Base-by-base conservation (phyloP, 2,113 vertebrate genomes). In the Erythrocebus patas region DNA sequence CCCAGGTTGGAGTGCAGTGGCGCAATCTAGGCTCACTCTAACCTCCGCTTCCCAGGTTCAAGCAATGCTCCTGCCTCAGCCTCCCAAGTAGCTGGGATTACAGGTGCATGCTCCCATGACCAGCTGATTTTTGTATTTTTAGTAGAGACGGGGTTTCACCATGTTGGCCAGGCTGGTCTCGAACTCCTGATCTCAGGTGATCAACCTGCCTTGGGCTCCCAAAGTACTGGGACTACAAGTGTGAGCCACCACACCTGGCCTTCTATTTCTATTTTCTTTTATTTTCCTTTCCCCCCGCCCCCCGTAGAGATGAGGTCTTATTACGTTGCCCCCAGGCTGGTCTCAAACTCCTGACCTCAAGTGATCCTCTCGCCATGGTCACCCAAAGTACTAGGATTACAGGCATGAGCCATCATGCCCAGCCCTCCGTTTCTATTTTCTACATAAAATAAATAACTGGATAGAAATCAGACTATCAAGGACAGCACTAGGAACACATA, bases 261-360 rank as follows among this genome's bases (percentile, higher is more conserved):
- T 88, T 91, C 68, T 79, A 9, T 82, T 84, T 81, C 75, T 35
- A 6, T 85, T 78, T 94, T 91, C 40, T 30, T 68, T 68, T 55
- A 18, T 61, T 61, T 25, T 50, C 48, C 8, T 61, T 68, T n/a
- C 38, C 38, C 38, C 38, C 38, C 38, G 38, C 38, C 38, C 38
- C 3, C 38, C 61, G 13, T 14, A 6, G 7, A 68, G 66, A 68
- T 35, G 13, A 35, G 16, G 16, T n/a, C 66, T 68, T 14, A 35
- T 35, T 68, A 68, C 17, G 3, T n/a, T 68, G 66, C 32, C 66
- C 66, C 27, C 61, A 68, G 66, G 32, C 32, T 68, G 16, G 32
- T 68, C 66, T n/a, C 32, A 68, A n/a, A 68, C 66, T n/a, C 66
- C 66, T 35, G 66, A 35, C 13, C 16, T 68, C 66, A 68, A 68